Percentiles rank a stretch among this genome's conserved stretches.
Evolutionary conservation across 2,888 invertebrate species (phyloP).

Genomic region (Bugulina stolonifera): DNA sequence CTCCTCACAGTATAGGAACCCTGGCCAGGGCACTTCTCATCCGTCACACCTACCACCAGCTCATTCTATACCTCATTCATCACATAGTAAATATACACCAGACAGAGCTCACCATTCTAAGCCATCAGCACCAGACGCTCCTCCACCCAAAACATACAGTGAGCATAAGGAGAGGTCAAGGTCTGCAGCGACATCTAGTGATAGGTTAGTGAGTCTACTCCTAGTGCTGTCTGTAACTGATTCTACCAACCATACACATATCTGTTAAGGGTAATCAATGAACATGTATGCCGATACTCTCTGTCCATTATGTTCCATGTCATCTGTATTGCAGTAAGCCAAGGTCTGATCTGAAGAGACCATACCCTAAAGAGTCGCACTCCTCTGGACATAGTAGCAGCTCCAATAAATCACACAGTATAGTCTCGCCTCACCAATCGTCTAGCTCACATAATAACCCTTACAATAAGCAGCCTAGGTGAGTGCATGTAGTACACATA

Average conservation of each 20-base stretch:
- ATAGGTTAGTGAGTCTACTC: no score
- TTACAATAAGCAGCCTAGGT: constrained; percentile 4
- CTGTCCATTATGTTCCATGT: no score
- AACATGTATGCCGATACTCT: no score
- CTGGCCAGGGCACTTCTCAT: no score
- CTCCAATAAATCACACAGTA: constrained; percentile 1
- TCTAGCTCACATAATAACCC: not conserved
- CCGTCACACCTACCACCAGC: no score
- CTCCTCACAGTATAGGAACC: not conserved
- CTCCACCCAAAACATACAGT: not conserved
- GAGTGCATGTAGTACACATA: not conserved
- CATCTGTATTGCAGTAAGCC: not conserved
- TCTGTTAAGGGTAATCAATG: no score
- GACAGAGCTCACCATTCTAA: not conserved
- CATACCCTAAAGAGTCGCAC: constrained; percentile 10
- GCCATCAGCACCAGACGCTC: not conserved
- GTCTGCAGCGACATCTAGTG: not conserved
- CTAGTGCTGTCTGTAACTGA: not conserved
- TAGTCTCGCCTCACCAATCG: not conserved
- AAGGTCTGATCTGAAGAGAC: constrained; percentile 9
- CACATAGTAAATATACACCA: not conserved
- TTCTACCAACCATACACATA: not conserved
- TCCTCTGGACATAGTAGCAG: not conserved
- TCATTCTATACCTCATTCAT: not conserved
- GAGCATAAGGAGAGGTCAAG: not conserved